phyloP scores from a whole-genome alignment of 2,113 vertebrate genomes.

The Nothocercus nigrocapillus region DNA sequence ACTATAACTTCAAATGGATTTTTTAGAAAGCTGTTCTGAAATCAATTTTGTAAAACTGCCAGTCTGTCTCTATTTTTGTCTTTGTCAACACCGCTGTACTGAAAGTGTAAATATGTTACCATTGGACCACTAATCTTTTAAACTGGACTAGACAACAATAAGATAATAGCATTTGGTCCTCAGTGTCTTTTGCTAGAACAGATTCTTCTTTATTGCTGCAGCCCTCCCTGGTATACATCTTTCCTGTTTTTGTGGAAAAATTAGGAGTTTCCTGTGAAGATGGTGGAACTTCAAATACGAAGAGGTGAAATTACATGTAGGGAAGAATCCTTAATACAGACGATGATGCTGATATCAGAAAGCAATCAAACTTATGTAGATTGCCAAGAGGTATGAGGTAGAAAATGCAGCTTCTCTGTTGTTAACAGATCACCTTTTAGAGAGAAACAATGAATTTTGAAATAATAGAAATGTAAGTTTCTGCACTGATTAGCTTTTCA shows the following conservation, averaged over 20 bases:
- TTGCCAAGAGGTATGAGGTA: too few species aligned
- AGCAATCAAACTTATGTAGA: neutral
- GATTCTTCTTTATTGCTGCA: neutral
- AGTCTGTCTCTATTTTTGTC: neutral
- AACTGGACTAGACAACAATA: neutral
- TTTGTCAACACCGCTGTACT: neutral
- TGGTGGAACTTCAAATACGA: neutral
- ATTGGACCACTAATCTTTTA: neutral
- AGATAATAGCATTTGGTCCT: neutral
- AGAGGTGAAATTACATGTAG: neutral
- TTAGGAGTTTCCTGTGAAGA: neutral
- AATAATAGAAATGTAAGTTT: neutral
- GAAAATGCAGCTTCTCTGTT: neutral
- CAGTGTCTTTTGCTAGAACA: neutral
- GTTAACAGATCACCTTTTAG: neutral
- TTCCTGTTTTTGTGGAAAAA: neutral
- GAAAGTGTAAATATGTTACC: neutral
- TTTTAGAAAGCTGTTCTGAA: neutral
- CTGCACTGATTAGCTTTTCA: neutral
- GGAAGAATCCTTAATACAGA: too few species aligned
- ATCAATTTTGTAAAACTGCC: neutral
- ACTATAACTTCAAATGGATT: neutral
- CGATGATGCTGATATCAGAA: too few species aligned
- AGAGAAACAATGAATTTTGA: neutral
- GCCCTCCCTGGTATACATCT: neutral